These are phyloP conservation scores for Gryllus longicercus DNA, from an alignment of 2,888 invertebrate genomes.

Conservation along the genomic window DNA sequence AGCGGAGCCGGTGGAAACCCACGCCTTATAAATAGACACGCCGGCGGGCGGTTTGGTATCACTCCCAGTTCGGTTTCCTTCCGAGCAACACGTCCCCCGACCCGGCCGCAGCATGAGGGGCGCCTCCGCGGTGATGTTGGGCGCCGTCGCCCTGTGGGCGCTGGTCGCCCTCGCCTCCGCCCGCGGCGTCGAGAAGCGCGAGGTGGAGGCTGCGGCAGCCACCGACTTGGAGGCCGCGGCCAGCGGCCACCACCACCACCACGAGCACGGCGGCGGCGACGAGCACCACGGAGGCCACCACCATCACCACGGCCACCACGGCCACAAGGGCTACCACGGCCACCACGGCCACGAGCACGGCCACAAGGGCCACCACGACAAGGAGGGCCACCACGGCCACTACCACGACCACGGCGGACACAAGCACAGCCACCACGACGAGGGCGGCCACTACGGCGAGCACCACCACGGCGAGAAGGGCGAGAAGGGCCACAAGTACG, in stretches of 20 bases:
- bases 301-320: conserved; percentile 69
- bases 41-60: neutral
- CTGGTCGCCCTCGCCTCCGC: neutral
- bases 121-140: neutral
- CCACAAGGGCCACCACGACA: conserved; percentile 56
- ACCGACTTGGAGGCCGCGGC: conserved; percentile 38
- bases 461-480: conserved; percentile 65
- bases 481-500: conserved; percentile 63
- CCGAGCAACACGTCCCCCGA: neutral
- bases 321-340: conserved; percentile 73
- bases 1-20: neutral
- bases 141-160: neutral
- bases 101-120: neutral
- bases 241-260: conserved; percentile 44
- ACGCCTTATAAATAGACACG: neutral
- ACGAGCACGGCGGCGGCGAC: conserved; percentile 65
- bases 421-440: conserved; percentile 62
- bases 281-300: conserved; percentile 66
- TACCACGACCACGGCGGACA: conserved; percentile 61
- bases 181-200: conserved; percentile 12
- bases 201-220: neutral
- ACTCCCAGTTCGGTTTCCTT: neutral
- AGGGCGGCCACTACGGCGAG: conserved; percentile 62
- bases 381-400: conserved; percentile 59
- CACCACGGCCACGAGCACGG: conserved; percentile 75